Conservation (phyloP, 2,888 invertebrate species). For the Yponomeuta evonymella region DNA sequence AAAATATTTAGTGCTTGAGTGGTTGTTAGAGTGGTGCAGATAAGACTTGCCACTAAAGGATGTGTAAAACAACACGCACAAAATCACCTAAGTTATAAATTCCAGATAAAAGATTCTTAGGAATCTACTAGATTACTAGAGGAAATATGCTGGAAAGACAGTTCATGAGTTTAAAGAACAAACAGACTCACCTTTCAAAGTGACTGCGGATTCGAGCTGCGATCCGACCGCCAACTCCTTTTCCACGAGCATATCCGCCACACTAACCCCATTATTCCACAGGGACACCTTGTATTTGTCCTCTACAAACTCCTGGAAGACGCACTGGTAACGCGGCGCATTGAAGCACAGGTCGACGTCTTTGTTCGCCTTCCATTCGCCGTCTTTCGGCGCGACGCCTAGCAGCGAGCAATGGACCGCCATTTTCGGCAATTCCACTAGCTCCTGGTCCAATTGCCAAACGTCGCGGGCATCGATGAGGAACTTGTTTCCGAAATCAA, state of each 20-base stretch:
- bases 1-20: too few species aligned
- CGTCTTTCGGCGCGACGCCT: slow-evolving; percentile 75
- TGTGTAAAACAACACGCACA: too few species aligned
- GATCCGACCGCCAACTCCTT: slow-evolving; percentile 60
- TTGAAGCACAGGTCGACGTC: slow-evolving; percentile 78
- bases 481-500: slow-evolving; percentile 86
- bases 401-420: slow-evolving; percentile 81
- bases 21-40: too few species aligned
- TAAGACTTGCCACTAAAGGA: too few species aligned
- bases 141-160: background rate
- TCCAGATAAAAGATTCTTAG: too few species aligned
- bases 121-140: too few species aligned
- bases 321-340: slow-evolving; percentile 75
- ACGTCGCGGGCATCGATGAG: slow-evolving; percentile 79
- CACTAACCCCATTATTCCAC: slow-evolving; percentile 60
- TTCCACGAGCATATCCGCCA: slow-evolving; percentile 66
- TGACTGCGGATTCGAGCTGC: slow-evolving; percentile 54
- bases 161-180: too few species aligned
- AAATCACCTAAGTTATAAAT: too few species aligned
- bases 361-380: slow-evolving; percentile 74
- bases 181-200: slow-evolving; percentile 52
- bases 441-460: slow-evolving; percentile 81
- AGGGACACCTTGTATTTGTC: slow-evolving; percentile 69
- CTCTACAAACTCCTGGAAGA: slow-evolving; percentile 66
- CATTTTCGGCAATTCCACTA: slow-evolving; percentile 81